Evolutionary conservation across 1,140 invertebrate genomes (phyloP).

Genomic region (Drosophila takahashii): DNA sequence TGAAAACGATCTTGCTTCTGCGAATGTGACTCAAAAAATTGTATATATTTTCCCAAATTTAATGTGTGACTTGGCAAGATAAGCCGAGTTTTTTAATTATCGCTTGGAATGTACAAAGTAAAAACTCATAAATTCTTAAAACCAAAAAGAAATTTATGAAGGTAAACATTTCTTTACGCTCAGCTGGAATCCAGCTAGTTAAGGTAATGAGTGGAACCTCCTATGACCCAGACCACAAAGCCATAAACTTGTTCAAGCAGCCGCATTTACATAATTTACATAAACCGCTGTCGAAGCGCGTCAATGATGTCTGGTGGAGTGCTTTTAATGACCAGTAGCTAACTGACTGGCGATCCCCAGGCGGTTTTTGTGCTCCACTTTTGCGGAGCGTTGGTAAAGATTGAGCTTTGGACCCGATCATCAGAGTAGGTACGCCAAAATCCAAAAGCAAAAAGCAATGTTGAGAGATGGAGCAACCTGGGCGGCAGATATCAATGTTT

Average conservation of each 20-base stretch:
- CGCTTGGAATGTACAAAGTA: not conserved
- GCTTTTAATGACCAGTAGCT: constrained; percentile 23
- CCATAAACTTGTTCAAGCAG: constrained; percentile 13
- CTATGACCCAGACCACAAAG: not conserved
- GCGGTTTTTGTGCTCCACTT: constrained; percentile 56
- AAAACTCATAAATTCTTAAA: not conserved
- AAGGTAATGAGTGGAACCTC: not conserved
- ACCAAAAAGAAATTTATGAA: too few species aligned
- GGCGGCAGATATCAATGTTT: constrained; percentile 18
- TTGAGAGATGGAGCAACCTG: constrained; percentile 19
- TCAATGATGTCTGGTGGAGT: constrained; percentile 7
- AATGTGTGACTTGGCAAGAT: not conserved
- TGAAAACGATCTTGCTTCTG: not conserved
- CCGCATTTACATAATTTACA: constrained; percentile 43
- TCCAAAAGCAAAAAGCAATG: constrained; percentile 1
- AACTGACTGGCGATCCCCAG: constrained; percentile 1
- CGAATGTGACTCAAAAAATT: constrained; percentile 4
- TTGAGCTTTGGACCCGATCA: constrained; percentile 73
- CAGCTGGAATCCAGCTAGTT: not conserved
- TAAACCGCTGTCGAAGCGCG: constrained; percentile 11
- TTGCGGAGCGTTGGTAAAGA: constrained; percentile 35
- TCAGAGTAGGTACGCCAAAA: constrained; percentile 47
- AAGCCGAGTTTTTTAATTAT: not conserved
- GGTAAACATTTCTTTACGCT: not conserved
- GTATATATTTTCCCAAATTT: not conserved